Evolutionary conservation across 30 jellyfish, hydroid and myxozoan species (phyloP), one percentile per base, ranked within the genome.

Genomic region (Chrysaora quinquecirrha): DNA sequence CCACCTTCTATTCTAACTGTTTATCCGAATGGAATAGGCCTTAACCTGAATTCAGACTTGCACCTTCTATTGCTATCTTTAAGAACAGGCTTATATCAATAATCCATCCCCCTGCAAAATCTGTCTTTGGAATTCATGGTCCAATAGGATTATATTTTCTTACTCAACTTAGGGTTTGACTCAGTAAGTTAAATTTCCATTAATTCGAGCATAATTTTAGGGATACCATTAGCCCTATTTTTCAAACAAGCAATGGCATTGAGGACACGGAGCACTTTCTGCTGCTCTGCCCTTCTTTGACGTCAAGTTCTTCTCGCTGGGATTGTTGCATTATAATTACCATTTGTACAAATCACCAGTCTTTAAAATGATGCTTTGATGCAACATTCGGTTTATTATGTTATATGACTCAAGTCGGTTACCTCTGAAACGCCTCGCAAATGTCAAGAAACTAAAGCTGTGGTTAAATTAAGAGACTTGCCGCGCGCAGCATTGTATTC

Each of bases 201-300:
- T 25, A 69, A 24, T 69, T 2, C 70, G 32, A 33, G 30, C 70
- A 69, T 25, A 69, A 69, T 69, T 69, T 69, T 43, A 29, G 24
- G 65, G 81, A 27, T 20, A 69, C 81, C 10, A 25, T 32, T 11
- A 32, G 32, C 70, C 81, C 81, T 14, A 69, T 0, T 38, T 31
- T 4, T 22, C 81, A 16, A 14, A 1, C 81, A 12, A 69, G 11
- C 25, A 10, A 77, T 77, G 88, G 77, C 18, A 62, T 76, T 60
- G 87, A 76, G 77, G 77, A 54, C 31, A 76, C 87, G 77, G 87
- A 76, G 32, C 87, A 76, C 87, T 76, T 49, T 54, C 60, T 76
- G 87, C 31, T 35, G 78, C 87, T 76, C 67, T 76, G 87, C 71
- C 87, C 77, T 18, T 54, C 87, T 11, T 76, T 76, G 48, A 73